Evolutionary conservation across 2,888 invertebrate species (phyloP).

Genomic region (Eupithecia tripunctaria): DNA sequence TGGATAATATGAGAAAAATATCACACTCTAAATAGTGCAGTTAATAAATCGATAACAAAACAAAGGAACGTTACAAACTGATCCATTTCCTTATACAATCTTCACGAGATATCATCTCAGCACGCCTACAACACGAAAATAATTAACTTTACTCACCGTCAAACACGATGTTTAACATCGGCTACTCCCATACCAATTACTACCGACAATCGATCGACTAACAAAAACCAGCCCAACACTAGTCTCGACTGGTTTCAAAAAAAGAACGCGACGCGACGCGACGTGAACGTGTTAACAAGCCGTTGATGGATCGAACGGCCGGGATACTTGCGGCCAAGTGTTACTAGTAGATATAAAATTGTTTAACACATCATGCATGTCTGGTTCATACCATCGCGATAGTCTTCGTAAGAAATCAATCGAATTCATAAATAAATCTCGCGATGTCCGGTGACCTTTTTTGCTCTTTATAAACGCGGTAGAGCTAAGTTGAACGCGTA

Average conservation of each 20-base stretch:
- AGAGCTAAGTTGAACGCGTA: slow-evolving; percentile 46
- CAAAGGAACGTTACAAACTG: slow-evolving; percentile 65
- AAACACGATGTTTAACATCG: slow-evolving; percentile 81
- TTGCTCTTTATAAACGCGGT: slow-evolving; percentile 57
- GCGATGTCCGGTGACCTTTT: slow-evolving; percentile 70
- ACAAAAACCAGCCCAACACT: slow-evolving; percentile 76
- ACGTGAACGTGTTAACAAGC: slow-evolving; percentile 77
- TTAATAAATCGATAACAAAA: slow-evolving; percentile 37
- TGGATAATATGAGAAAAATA: neutral
- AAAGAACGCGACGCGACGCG: slow-evolving; percentile 54
- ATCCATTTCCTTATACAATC: slow-evolving; percentile 74
- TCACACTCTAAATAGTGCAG: neutral
- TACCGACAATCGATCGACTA: slow-evolving; percentile 75
- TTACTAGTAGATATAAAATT: slow-evolving; percentile 41
- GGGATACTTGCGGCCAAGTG: slow-evolving; percentile 7
- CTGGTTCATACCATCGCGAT: slow-evolving; percentile 48
- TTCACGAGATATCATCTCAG: slow-evolving; percentile 71
- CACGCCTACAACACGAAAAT: slow-evolving; percentile 82
- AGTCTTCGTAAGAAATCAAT: slow-evolving; percentile 71
- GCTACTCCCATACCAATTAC: slow-evolving; percentile 83
- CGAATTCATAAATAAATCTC: slow-evolving; percentile 80
- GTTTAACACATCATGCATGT: slow-evolving; percentile 46
- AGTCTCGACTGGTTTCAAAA: slow-evolving; percentile 63
- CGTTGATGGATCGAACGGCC: slow-evolving; percentile 73
- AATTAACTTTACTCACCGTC: slow-evolving; percentile 79